These are phyloP conservation scores for Burhinus oedicnemus DNA, from an alignment of 2,113 vertebrate species.

Conservation along the genomic window DNA sequence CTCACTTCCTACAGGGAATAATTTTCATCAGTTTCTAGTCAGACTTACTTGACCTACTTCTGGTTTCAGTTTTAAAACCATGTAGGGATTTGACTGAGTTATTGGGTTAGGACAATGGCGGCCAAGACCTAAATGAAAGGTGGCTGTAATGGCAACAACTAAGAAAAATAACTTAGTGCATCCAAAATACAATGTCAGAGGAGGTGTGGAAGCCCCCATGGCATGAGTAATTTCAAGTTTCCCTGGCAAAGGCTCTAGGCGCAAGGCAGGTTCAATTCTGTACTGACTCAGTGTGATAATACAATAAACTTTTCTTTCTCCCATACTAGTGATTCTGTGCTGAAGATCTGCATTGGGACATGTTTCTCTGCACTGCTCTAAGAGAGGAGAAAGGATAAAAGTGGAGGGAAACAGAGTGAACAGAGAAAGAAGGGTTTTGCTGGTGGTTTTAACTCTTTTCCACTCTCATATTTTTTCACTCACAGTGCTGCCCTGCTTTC, in stretches of 20 bases:
- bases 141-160: not conserved
- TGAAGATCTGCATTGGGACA: not conserved
- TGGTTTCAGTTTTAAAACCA: not conserved
- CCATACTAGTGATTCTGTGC: not conserved
- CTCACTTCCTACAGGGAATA: not conserved
- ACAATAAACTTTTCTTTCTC: not conserved
- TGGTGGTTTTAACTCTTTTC: not conserved
- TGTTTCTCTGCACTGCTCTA: not conserved
- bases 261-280: not conserved
- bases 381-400: not conserved
- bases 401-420: not conserved
- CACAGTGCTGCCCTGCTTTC: not conserved
- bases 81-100: not conserved
- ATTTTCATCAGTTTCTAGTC: not conserved
- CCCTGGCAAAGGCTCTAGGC: not conserved
- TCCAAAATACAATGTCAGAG: not conserved
- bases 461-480: not conserved
- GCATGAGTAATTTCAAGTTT: not conserved
- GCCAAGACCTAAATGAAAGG: not conserved
- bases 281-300: not conserved
- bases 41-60: not conserved
- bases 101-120: not conserved
- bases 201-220: not conserved
- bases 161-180: not conserved
- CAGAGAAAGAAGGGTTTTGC: not conserved